A percentile compares a stretch with the other conserved stretches of the same genome.
These are phyloP conservation scores for Synanthedon andrenaeformis DNA, from an alignment of 2,888 invertebrate species.

Conservation along the genomic window DNA sequence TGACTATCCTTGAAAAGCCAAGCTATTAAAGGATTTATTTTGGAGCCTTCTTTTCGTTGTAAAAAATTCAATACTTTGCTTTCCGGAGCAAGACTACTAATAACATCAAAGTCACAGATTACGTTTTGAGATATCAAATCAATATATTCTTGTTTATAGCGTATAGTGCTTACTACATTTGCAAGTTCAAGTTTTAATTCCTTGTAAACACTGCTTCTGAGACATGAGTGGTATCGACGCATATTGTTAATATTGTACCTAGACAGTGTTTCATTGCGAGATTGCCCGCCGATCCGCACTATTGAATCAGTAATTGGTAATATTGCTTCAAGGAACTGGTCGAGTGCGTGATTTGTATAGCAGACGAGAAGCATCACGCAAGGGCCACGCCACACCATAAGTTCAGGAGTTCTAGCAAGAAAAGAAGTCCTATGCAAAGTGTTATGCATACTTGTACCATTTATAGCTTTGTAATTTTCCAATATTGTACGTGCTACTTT, in stretches of 20 bases:
- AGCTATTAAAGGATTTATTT: constrained; percentile 19
- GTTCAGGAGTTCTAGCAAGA: background rate
- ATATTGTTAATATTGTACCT: constrained; percentile 52
- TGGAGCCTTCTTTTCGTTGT: constrained; percentile 9
- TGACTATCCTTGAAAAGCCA: constrained; percentile 36
- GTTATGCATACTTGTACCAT: no score
- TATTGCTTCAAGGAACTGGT: constrained; percentile 83
- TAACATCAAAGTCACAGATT: no score
- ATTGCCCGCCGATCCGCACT: constrained; percentile 77
- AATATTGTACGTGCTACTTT: constrained; percentile 71
- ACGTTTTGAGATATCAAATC: no score
- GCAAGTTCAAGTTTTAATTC: constrained; percentile 15
- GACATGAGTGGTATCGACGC: constrained; percentile 2
- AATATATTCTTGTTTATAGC: no score
- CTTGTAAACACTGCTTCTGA: background rate
- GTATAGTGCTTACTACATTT: background rate
- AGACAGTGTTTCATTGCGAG: constrained; percentile 61
- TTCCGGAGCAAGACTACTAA: constrained; percentile 12
- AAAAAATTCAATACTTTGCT: constrained; percentile 13
- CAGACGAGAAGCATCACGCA: constrained; percentile 79
- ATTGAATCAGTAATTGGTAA: constrained; percentile 68
- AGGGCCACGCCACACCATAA: constrained; percentile 10
- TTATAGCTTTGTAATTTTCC: no score
- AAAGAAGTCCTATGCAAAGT: no score
- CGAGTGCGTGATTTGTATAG: constrained; percentile 87